These are phyloP conservation scores for Agrotis segetum DNA, from an alignment of 2,888 invertebrate species.

Conservation along the genomic window DNA sequence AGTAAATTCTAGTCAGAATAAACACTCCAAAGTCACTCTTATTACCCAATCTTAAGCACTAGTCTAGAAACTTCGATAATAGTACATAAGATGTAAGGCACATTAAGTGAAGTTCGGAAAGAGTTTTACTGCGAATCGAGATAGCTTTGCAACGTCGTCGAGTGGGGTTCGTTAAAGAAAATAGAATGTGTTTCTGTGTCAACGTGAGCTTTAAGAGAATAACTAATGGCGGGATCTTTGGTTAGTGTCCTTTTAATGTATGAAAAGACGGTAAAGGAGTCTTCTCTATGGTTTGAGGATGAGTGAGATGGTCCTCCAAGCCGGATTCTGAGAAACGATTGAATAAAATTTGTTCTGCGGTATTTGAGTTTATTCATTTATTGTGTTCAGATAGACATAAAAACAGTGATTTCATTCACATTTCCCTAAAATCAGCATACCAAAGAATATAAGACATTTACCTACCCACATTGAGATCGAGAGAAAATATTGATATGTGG, in stretches of 20 bases:
- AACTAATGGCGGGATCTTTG: neutral
- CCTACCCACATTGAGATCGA: too few species aligned
- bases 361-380: too few species aligned
- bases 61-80: constrained; percentile 34
- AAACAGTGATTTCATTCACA: too few species aligned
- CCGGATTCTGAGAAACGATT: neutral
- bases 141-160: constrained; percentile 19
- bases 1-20: neutral
- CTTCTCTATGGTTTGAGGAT: too few species aligned
- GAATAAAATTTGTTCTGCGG: neutral
- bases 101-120: constrained; percentile 20
- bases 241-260: neutral
- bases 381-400: too few species aligned
- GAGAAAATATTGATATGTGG: too few species aligned
- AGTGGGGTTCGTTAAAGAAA: constrained; percentile 8
- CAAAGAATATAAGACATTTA: too few species aligned
- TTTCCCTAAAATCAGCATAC: too few species aligned
- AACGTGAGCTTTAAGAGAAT: neutral
- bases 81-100: constrained; percentile 21
- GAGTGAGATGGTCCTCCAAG: neutral
- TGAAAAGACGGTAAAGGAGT: neutral
- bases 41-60: constrained; percentile 22
- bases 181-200: neutral
- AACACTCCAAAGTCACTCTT: neutral
- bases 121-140: constrained; percentile 24